Evolutionary conservation across 2,797 vertebrate genomes (phyloP).

Genomic region (Hyperoplus immaculatus): DNA sequence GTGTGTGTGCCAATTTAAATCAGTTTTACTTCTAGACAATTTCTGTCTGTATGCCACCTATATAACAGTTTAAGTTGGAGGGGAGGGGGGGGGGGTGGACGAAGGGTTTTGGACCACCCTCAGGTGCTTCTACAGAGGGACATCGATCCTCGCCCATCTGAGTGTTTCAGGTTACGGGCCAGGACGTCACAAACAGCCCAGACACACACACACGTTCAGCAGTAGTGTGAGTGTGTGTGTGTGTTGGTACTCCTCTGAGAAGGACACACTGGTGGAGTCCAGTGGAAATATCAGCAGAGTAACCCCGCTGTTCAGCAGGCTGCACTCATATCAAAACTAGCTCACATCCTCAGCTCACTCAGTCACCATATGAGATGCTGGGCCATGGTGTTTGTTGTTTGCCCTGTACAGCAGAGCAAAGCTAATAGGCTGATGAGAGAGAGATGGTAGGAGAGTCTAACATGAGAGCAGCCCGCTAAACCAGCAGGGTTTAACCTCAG

Average conservation of each 20-base stretch:
- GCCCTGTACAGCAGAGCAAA: slow-evolving; percentile 55
- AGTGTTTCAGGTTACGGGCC: slow-evolving; percentile 82
- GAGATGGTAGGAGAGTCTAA: slow-evolving; percentile 17
- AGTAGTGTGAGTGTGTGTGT: slow-evolving; percentile 18
- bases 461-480: slow-evolving; percentile 82
- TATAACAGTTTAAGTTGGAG: slow-evolving; percentile 41
- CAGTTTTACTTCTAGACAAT: background rate
- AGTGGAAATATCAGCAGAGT: slow-evolving; percentile 69
- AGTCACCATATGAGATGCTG: background rate
- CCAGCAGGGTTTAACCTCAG: slow-evolving; percentile 98
- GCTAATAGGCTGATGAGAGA: slow-evolving; percentile 1
- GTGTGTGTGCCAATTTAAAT: slow-evolving; percentile 31
- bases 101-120: slow-evolving; percentile 55
- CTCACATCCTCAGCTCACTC: slow-evolving; percentile 11
- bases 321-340: slow-evolving; percentile 61
- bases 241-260: slow-evolving; percentile 79
- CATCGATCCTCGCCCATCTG: slow-evolving; percentile 88
- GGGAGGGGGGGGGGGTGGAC: slow-evolving; percentile 74
- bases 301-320: slow-evolving; percentile 88
- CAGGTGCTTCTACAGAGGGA: slow-evolving; percentile 72
- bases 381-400: slow-evolving; percentile 33
- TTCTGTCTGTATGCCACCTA: slow-evolving; percentile 4
- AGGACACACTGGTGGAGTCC: slow-evolving; percentile 55
- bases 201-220: slow-evolving; percentile 12
- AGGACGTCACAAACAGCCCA: slow-evolving; percentile 89